These are phyloP conservation scores for Branchellion lobata DNA, from an alignment of 2,888 invertebrate genomes.

Conservation along the genomic window DNA sequence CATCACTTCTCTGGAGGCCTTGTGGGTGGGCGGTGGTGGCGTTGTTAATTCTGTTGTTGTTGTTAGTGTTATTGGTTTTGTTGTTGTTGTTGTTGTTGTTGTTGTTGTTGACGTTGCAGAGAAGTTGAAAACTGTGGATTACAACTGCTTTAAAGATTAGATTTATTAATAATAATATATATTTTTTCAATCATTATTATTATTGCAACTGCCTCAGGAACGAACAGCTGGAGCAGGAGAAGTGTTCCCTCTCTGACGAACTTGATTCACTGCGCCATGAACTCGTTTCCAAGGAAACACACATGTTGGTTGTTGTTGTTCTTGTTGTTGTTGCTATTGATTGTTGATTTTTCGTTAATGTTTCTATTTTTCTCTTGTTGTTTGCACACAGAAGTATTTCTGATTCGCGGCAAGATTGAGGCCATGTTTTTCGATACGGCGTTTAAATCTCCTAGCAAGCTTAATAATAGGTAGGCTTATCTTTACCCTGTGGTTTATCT, in stretches of 20 bases:
- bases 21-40: background rate
- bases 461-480: no score
- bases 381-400: no score
- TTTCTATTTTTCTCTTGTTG: no score
- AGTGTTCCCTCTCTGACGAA: background rate
- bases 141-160: background rate
- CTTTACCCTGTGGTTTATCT: no score
- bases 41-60: background rate
- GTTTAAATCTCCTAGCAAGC: no score
- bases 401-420: no score
- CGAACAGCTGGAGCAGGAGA: background rate
- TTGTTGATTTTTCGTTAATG: no score
- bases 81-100: background rate
- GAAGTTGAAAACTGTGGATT: background rate
- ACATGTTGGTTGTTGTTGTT: background rate
- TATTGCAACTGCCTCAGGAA: background rate
- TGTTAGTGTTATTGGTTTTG: background rate
- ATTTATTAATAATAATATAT: no score
- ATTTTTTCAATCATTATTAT: no score
- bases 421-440: no score
- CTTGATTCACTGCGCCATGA: background rate
- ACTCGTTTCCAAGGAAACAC: background rate
- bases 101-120: background rate
- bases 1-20: background rate
- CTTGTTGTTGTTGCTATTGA: no score